Evolutionary conservation across 2,797 vertebrate species (phyloP).

Genomic region (Rhincodon typus): DNA sequence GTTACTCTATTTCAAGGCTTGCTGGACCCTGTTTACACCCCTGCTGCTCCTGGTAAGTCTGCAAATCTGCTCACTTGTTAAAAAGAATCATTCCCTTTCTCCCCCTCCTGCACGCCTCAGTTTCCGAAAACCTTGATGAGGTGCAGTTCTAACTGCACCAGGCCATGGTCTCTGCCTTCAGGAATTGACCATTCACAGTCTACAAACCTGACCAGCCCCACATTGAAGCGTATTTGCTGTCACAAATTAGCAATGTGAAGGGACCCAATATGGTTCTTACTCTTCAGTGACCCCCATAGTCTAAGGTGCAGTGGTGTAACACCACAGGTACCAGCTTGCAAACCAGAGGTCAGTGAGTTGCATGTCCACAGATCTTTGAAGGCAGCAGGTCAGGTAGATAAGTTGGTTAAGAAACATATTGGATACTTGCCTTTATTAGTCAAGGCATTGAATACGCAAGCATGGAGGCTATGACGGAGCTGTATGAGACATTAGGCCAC

Average conservation of each 20-base stretch:
- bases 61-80: rapidly evolving
- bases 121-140: no score
- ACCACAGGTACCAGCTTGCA: background rate
- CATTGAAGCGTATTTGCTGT: no score
- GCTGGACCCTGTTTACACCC: constrained; percentile 69
- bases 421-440: no score
- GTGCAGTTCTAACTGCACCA: background rate
- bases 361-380: no score
- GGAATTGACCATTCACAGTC: background rate
- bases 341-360: background rate
- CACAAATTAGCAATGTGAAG: background rate
- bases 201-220: background rate
- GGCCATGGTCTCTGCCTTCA: background rate
- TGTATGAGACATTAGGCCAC: no score
- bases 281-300: background rate
- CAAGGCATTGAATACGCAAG: no score
- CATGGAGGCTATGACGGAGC: no score
- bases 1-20: constrained; percentile 70
- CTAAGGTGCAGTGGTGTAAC: no score
- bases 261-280: background rate
- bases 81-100: background rate
- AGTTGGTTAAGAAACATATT: no score
- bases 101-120: background rate
- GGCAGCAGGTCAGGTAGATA: no score
- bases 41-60: constrained; percentile 66